Conservation (phyloP, 23 tunicate genomes). For the Halocynthia aurantium region DNA sequence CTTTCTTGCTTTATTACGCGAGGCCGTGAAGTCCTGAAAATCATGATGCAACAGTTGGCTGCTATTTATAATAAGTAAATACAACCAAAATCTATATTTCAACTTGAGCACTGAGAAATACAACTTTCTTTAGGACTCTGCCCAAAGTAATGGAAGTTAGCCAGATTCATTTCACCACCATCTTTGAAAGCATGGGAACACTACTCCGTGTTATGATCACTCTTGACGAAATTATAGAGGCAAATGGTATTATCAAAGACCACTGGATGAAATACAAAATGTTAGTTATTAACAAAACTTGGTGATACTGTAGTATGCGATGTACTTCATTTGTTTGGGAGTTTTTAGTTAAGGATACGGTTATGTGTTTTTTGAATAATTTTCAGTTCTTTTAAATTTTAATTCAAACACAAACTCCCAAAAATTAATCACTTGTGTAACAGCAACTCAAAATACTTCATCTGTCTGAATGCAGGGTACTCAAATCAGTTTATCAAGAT, state of each 20-base stretch:
- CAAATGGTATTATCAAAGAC: conserved; percentile 34
- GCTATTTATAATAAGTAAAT: conserved; percentile 74
- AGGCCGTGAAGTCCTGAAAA: conserved; percentile 70
- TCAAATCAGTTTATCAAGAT: conserved; percentile 64
- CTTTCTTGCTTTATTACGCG: conserved; percentile 60
- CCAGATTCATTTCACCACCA: conserved; percentile 59
- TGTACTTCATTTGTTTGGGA: no score
- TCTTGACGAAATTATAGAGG: conserved; percentile 57
- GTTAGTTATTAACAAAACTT: conserved; percentile 17
- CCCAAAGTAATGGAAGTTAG: conserved; percentile 77
- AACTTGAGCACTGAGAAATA: neutral
- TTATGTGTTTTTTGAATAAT: no score
- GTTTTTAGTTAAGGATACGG: no score
- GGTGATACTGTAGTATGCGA: no score
- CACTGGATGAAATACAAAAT: conserved; percentile 74
- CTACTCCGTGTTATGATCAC: conserved; percentile 51
- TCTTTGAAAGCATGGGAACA: conserved; percentile 45
- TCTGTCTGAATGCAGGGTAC: conserved; percentile 20
- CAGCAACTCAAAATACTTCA: neutral
- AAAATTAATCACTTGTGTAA: neutral
- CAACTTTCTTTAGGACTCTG: conserved; percentile 35
- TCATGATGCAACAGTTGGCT: conserved; percentile 68
- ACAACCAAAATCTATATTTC: neutral
- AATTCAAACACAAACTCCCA: no score
- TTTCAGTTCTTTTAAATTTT: no score